Evolutionary conservation across 2,888 invertebrate genomes (phyloP).

Genomic region (Phortica magna): DNA sequence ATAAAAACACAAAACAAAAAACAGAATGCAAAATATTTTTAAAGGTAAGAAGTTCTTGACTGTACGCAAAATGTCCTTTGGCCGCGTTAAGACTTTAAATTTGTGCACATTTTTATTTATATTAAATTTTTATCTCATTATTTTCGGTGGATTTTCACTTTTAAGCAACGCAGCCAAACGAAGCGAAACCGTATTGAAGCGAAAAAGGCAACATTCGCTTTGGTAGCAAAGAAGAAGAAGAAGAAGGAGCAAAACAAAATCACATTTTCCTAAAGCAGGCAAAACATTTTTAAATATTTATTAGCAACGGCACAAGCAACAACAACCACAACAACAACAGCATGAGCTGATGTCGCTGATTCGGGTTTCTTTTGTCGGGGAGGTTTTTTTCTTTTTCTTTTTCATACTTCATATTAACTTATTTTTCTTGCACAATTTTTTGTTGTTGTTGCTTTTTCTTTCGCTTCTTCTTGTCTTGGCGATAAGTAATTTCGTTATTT

Average conservation of each 20-base stretch:
- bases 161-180: neutral
- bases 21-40: neutral
- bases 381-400: constrained; percentile 47
- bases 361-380: neutral
- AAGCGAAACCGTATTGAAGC: neutral
- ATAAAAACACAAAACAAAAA: neutral
- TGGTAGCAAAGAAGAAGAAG: neutral
- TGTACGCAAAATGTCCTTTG: too few species aligned
- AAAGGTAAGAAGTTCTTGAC: neutral
- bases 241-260: neutral
- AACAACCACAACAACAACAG: constrained; percentile 54
- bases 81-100: too few species aligned
- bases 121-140: neutral
- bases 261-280: constrained; percentile 27
- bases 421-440: constrained; percentile 26
- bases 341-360: neutral
- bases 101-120: too few species aligned
- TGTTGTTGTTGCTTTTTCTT: constrained; percentile 36
- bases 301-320: constrained; percentile 64
- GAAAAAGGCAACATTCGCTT: neutral
- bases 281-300: constrained; percentile 71
- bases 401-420: constrained; percentile 22
- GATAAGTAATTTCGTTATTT: constrained; percentile 71
- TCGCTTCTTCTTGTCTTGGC: constrained; percentile 52
- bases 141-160: neutral